Conservation (phyloP, 2,888 invertebrate genomes). For the Cosmorhoe ocellata region DNA sequence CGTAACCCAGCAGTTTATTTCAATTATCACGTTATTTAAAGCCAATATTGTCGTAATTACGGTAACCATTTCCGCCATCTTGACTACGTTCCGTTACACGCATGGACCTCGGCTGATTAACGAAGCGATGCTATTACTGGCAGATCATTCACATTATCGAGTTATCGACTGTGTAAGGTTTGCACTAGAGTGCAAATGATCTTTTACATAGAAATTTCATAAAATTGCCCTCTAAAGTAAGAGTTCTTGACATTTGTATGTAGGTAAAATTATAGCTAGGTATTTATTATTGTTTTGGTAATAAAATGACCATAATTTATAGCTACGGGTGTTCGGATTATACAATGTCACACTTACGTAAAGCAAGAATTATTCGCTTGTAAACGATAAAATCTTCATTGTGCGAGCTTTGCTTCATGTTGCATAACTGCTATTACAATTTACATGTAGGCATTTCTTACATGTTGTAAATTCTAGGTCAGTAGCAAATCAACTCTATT, state of each 20-base stretch:
- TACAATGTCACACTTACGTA: constrained; percentile 20
- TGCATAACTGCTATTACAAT: constrained; percentile 14
- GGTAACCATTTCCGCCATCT: constrained; percentile 45
- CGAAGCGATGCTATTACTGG: constrained; percentile 38
- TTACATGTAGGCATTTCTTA: constrained; percentile 7
- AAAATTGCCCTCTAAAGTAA: too few species aligned
- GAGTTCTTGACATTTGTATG: too few species aligned
- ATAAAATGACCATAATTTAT: too few species aligned
- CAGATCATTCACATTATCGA: constrained; percentile 19
- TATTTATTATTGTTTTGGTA: too few species aligned
- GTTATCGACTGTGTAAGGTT: constrained; percentile 8
- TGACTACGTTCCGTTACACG: constrained; percentile 58
- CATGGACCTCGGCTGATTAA: constrained; percentile 41
- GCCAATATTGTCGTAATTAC: constrained; percentile 28
- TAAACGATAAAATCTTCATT: constrained; percentile 24
- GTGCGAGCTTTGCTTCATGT: constrained; percentile 10
- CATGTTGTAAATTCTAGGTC: constrained; percentile 4
- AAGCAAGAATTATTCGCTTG: constrained; percentile 14
- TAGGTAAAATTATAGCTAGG: too few species aligned
- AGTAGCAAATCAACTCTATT: background rate
- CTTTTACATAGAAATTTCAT: constrained; percentile 8
- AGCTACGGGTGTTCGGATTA: background rate
- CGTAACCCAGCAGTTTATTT: constrained; percentile 11
- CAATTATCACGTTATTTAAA: constrained; percentile 19
- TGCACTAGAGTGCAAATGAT: constrained; percentile 2